Evolutionary conservation across 1,140 invertebrate species (phyloP), one percentile per base, ranked within the genome.

Genomic region (Hyphantria cunea): DNA sequence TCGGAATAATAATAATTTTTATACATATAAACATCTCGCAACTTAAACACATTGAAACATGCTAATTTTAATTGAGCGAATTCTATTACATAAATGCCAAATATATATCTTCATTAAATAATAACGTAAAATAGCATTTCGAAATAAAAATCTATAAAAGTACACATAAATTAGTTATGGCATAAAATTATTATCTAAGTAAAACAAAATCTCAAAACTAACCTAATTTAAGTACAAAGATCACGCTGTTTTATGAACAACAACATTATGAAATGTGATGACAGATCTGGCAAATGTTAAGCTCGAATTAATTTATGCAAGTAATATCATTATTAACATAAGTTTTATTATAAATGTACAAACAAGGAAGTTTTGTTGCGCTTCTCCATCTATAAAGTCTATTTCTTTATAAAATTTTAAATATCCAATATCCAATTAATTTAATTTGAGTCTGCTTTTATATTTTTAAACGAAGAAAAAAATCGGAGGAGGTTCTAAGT

Each of bases 141-240:
- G 72, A 84, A 66, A 77, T 77, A 82, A 83, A 83, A 82, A 82
- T 78, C 70, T 85, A 88, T 81, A 84, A 82, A 87, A 82, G 74
- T 80, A 80, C 66, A 80, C 76, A 86, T 88, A 88, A 88, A 88
- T 88, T 88, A 90, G 79, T 85, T 90, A 90, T 90, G 87, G 85
- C 85, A 88, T 88, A 84, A 86, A 83, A 82, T 81, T 84, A 77
- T 86, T 78, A 83, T 76, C 70, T 59, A 74, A 60, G 71, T 76
- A 58, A 58, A 58, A 34, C 33, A 80, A 25, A 86, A 88, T 84
- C 76, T 89, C 83, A 69, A 78, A 78, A 75, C 58, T 77, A 83
- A 74, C 63, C 76, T 82, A 86, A 72, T 81, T 86, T 89, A 89
- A 88, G 85, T 88, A 89, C 82, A 86, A 81, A 77, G 70, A 86